Evolutionary conservation across 2,888 invertebrate species (phyloP).

Genomic region (Cancer borealis): DNA sequence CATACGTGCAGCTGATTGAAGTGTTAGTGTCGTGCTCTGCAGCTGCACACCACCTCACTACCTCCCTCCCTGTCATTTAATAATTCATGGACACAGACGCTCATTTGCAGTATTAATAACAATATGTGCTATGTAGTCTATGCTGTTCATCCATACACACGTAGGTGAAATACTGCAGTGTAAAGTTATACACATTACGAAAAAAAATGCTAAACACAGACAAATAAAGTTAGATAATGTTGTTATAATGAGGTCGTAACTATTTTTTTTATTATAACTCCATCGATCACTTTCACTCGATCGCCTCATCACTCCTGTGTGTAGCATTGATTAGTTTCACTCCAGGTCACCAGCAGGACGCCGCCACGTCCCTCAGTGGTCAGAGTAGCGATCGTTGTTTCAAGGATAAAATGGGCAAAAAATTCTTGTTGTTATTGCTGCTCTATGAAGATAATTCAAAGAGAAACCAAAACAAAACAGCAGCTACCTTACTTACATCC

Average conservation of each 20-base stretch:
- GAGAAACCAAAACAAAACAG: background rate
- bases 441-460: background rate
- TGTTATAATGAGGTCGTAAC: background rate
- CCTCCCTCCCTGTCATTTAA: too few species aligned
- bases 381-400: background rate
- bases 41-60: background rate
- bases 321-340: conserved; percentile 15
- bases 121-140: too few species aligned
- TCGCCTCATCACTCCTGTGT: background rate
- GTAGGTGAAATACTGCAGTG: background rate
- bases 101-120: too few species aligned
- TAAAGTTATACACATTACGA: background rate
- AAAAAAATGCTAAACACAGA: background rate
- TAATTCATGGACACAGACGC: too few species aligned
- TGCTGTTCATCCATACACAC: background rate
- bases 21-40: background rate
- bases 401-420: background rate
- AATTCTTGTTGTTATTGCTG: background rate
- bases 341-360: background rate
- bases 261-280: background rate
- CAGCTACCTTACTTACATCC: background rate
- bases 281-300: background rate
- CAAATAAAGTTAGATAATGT: background rate
- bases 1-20: background rate
- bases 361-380: background rate